Conservation (phyloP, 2,113 vertebrate genomes). For the Ceratotherium simum region DNA sequence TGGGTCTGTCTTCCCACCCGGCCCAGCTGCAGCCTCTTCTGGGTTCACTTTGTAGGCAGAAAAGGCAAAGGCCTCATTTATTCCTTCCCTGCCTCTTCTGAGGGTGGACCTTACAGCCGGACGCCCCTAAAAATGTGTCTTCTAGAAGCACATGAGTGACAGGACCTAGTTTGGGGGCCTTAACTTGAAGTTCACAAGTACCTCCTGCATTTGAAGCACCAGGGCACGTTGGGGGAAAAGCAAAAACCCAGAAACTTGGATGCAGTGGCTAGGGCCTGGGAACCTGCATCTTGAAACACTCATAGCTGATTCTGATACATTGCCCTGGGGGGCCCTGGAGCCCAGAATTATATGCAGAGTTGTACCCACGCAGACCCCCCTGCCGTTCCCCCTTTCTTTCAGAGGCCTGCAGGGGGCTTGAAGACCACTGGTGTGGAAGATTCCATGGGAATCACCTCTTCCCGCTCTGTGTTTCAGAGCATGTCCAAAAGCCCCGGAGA, state of each 20-base stretch:
- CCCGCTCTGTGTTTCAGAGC: not conserved
- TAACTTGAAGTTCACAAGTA: not conserved
- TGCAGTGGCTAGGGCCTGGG: not conserved
- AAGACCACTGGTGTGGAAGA: not conserved
- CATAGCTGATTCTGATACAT: not conserved
- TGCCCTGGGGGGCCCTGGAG: not conserved
- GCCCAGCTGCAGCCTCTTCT: not conserved
- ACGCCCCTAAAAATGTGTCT: not conserved
- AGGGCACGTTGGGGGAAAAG: not conserved
- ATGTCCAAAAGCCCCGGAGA: not conserved
- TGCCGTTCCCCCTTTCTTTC: not conserved
- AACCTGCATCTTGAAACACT: not conserved
- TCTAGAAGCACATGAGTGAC: not conserved
- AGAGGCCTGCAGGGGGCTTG: not conserved
- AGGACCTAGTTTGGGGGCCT: not conserved
- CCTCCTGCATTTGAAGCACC: not conserved
- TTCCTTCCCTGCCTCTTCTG: not conserved
- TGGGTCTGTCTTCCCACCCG: not conserved
- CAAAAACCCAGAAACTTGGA: not conserved
- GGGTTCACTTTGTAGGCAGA: not conserved
- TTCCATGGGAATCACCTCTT: accelerated
- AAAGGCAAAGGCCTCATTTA: not conserved
- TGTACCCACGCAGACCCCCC: not conserved
- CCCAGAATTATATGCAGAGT: not conserved
- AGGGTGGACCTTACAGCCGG: not conserved